Evolutionary conservation across 1,140 invertebrate genomes (phyloP), one percentile per base, ranked within the genome.

Genomic region (Sminthurinus signatus): DNA sequence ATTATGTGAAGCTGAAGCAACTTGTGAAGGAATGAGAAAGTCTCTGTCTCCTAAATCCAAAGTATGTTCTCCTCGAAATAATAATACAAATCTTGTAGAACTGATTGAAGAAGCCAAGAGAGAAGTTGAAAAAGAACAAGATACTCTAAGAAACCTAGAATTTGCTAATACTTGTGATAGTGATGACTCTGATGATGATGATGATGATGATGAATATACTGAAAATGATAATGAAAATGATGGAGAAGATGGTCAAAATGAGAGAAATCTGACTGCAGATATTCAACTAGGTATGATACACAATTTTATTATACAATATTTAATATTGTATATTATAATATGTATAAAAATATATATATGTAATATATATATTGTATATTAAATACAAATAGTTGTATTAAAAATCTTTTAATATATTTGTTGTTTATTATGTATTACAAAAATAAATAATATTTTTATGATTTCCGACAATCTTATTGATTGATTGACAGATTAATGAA

Each of bases 1-100:
- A 73, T 77, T 98, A 27, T 82, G 92, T 63, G 93, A 97, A 78
- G 86, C 90, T 4, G 93, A 94, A 23, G 28, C 59, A 0, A 52
- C 36, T 0, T 62, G 55, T 54, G 67, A 69, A 28, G 14, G 23
- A 5, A 43, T 69, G n/a, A 60, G 52, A n/a, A 66, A 66, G 42
- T 27, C 42, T 21, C 4, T 52, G 14, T 27, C 44, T 46, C 43
- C 55, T 10, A 31, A 46, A 28, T 25, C 28, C 48, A 28, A 51
- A 1, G 14, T 28, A 1, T 31, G 5, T 4, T 43, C 27, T 12
- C 55, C 43, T 8, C 23, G 29, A 19, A 17, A 50, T 1, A 55
- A 43, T 42, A 74, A 70, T 32, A 65, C 74, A 31, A 15, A 36
- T 36, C 15, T 36, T 8, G 32, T 36, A 5, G 32, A 36, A 36